These are phyloP conservation scores for Furcula furcula DNA, from an alignment of 2,888 invertebrate genomes.

Conservation along the genomic window DNA sequence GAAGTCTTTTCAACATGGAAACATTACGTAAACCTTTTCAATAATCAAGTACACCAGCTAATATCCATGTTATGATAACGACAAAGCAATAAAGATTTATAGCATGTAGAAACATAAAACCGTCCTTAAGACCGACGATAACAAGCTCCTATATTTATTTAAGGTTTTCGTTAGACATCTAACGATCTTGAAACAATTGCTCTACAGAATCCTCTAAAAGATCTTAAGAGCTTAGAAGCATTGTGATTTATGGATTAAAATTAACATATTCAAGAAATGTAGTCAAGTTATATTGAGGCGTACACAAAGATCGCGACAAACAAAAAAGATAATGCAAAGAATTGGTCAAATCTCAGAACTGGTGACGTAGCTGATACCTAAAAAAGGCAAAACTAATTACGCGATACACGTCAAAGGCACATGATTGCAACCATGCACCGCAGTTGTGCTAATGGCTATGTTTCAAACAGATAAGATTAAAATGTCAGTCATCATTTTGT, in stretches of 20 bases:
- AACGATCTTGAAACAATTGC: not conserved
- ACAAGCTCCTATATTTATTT: constrained; percentile 18
- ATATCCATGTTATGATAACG: constrained; percentile 10
- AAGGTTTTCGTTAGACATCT: constrained; percentile 3
- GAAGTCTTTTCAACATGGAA: too few relatives aligned
- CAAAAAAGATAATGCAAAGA: not conserved
- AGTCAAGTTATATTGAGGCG: not conserved
- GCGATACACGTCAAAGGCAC: constrained; percentile 6
- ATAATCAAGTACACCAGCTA: constrained; percentile 5
- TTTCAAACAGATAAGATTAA: constrained; percentile 34
- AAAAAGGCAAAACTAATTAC: not conserved
- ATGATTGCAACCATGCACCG: constrained; percentile 10
- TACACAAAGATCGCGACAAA: not conserved
- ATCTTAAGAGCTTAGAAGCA: too few relatives aligned
- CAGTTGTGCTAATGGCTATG: constrained; percentile 19
- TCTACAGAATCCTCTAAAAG: too few relatives aligned
- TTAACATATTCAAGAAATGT: too few relatives aligned
- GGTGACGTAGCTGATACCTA: not conserved
- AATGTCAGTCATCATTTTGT: constrained; percentile 35
- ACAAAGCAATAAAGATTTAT: constrained; percentile 18
- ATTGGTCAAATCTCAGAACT: not conserved
- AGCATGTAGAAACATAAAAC: constrained; percentile 5
- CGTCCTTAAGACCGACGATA: constrained; percentile 6
- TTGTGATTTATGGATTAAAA: too few relatives aligned
- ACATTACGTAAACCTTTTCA: too few relatives aligned